These are phyloP conservation scores for Perca schrenkii DNA, from an alignment of 2,113 vertebrate species.

Conservation along the genomic window DNA sequence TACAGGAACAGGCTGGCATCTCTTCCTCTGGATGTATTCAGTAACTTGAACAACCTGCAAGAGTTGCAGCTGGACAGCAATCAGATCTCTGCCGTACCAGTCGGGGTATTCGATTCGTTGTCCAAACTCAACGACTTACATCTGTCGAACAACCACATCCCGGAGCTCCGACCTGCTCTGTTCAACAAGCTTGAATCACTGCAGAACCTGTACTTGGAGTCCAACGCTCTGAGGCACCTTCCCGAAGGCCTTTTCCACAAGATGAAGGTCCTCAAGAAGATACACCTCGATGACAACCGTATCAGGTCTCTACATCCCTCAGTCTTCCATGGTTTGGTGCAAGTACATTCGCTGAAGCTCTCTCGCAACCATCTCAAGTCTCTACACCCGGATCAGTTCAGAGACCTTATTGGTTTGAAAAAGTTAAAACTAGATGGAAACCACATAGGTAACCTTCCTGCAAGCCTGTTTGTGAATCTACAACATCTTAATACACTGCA, in stretches of 20 bases:
- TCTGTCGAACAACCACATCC: conserved; percentile 72
- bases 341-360: conserved; percentile 55
- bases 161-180: conserved; percentile 38
- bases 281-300: conserved; percentile 71
- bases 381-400: conserved; percentile 60
- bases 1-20: conserved; percentile 67
- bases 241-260: conserved; percentile 58
- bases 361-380: conserved; percentile 60
- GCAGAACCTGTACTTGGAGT: conserved; percentile 64
- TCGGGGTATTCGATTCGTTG: conserved; percentile 53
- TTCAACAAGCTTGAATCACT: conserved; percentile 64
- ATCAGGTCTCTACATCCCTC: conserved; percentile 51
- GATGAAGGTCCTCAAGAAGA: conserved; percentile 54
- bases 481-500: conserved; percentile 53
- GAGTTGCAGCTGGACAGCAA: conserved; percentile 74
- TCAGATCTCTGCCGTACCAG: conserved; percentile 53
- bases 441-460: conserved; percentile 46
- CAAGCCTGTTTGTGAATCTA: conserved; percentile 52
- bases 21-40: conserved; percentile 62
- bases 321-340: conserved; percentile 59
- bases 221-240: conserved; percentile 63
- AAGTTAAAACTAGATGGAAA: conserved; percentile 71
- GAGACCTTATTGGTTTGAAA: conserved; percentile 49
- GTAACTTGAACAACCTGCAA: conserved; percentile 54
- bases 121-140: conserved; percentile 62